Percentiles rank a stretch among this genome's conserved stretches.
These are phyloP conservation scores for Venustaconcha ellipsiformis DNA, from an alignment of 1,140 invertebrate species.

Conservation along the genomic window DNA sequence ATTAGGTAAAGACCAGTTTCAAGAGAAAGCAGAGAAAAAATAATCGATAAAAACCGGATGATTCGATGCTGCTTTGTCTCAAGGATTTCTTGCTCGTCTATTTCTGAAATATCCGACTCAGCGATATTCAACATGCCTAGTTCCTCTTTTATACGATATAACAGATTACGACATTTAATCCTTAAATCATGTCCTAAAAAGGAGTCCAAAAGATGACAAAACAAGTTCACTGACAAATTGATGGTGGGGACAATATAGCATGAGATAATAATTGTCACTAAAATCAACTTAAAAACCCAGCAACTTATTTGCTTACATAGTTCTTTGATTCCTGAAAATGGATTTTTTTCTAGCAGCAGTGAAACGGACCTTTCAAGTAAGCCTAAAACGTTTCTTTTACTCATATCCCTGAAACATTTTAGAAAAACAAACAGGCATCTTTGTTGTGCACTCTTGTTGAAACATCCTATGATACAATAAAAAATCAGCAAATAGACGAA, in stretches of 20 bases:
- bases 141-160: background rate
- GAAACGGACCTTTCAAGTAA: conserved; percentile 6
- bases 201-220: conserved; percentile 13
- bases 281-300: conserved; percentile 3
- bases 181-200: conserved; percentile 1
- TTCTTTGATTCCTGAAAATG: conserved; percentile 13
- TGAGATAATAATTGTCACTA: conserved; percentile 11
- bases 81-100: background rate
- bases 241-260: conserved; percentile 24
- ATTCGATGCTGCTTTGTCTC: background rate
- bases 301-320: conserved; percentile 12
- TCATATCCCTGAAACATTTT: conserved; percentile 20
- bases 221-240: conserved; percentile 10
- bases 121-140: conserved; percentile 3
- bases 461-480: conserved; percentile 4
- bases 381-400: conserved; percentile 8
- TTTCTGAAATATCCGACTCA: background rate
- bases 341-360: conserved; percentile 1
- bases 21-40: conserved; percentile 31
- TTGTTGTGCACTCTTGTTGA: conserved; percentile 6
- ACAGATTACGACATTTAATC: background rate
- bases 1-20: conserved; percentile 32
- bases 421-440: conserved; percentile 14
- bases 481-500: conserved; percentile 6
- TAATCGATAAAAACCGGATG: conserved; percentile 15